Evolutionary conservation across 1,140 invertebrate species (phyloP).

Genomic region (Lepidurus apus): DNA sequence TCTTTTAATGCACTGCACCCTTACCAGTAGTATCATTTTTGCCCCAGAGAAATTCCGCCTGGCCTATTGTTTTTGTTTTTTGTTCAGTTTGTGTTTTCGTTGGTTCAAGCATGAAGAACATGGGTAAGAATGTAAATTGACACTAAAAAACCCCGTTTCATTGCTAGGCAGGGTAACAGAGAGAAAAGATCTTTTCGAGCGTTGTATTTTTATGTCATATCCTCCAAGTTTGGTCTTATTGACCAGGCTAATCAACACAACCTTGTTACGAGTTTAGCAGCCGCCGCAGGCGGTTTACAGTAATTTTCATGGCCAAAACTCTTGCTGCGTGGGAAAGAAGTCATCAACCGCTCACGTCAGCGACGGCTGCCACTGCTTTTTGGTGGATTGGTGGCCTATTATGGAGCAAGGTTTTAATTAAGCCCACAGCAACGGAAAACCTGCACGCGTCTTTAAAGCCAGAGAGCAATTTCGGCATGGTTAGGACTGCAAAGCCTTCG

Average conservation of each 20-base stretch:
- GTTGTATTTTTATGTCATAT: too few species aligned
- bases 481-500: not conserved
- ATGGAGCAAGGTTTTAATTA: constrained; percentile 5
- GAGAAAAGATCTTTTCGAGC: too few species aligned
- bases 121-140: not conserved
- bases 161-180: too few species aligned
- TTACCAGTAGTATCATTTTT: not conserved
- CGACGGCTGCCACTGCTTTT: not conserved
- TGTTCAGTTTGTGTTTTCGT: not conserved
- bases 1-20: not conserved
- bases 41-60: not conserved
- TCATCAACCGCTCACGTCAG: constrained; percentile 1
- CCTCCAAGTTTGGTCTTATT: constrained; percentile 1
- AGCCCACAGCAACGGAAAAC: not conserved
- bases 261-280: constrained; percentile 11
- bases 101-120: not conserved
- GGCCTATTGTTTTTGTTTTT: not conserved
- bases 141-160: not conserved
- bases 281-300: not conserved
- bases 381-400: not conserved
- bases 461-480: not conserved
- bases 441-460: not conserved
- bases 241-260: not conserved
- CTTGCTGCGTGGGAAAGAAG: not conserved
- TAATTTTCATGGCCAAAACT: constrained; percentile 10